Conservation (phyloP, 2,888 invertebrate genomes). For the Dasypolia templi region DNA sequence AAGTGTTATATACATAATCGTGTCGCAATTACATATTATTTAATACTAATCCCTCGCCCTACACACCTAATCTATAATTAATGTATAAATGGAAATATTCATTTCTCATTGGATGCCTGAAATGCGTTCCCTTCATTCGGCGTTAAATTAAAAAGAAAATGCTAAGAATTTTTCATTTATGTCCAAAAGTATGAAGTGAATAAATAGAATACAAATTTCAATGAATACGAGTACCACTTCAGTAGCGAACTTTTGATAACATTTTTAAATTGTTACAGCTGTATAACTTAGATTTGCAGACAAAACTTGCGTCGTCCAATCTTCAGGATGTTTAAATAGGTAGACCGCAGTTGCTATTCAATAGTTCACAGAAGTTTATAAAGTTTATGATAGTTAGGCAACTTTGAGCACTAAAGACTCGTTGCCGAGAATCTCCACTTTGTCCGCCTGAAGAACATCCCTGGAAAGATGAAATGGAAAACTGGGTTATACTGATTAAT, state of each 20-base stretch:
- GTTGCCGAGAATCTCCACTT: slow-evolving; percentile 76
- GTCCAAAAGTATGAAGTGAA: not conserved
- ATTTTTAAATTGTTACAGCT: slow-evolving; percentile 35
- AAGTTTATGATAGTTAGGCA: slow-evolving; percentile 53
- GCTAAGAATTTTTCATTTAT: slow-evolving; percentile 6
- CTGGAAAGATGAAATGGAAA: slow-evolving; percentile 77
- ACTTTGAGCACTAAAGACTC: slow-evolving; percentile 86
- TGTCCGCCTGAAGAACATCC: slow-evolving; percentile 75
- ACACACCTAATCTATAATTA: slow-evolving; percentile 26
- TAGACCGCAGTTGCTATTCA: slow-evolving; percentile 40
- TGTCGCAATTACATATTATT: slow-evolving; percentile 32
- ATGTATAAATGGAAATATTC: slow-evolving; percentile 44
- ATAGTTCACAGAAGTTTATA: slow-evolving; percentile 44
- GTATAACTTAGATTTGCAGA: slow-evolving; percentile 25
- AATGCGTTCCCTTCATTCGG: not conserved
- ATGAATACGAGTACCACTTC: not conserved
- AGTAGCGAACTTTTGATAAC: slow-evolving; percentile 34
- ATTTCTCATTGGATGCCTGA: slow-evolving; percentile 21
- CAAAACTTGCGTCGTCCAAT: slow-evolving; percentile 18
- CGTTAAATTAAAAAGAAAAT: slow-evolving; percentile 20
- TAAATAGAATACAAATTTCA: slow-evolving; percentile 25
- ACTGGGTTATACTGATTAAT: slow-evolving; percentile 35
- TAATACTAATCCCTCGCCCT: slow-evolving; percentile 18
- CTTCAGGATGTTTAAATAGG: slow-evolving; percentile 42
- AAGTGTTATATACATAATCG: slow-evolving; percentile 42